Evolutionary conservation across 37 sponge, comb jelly and placozoan genomes (phyloP).

Genomic region (Eunapius fragilis): DNA sequence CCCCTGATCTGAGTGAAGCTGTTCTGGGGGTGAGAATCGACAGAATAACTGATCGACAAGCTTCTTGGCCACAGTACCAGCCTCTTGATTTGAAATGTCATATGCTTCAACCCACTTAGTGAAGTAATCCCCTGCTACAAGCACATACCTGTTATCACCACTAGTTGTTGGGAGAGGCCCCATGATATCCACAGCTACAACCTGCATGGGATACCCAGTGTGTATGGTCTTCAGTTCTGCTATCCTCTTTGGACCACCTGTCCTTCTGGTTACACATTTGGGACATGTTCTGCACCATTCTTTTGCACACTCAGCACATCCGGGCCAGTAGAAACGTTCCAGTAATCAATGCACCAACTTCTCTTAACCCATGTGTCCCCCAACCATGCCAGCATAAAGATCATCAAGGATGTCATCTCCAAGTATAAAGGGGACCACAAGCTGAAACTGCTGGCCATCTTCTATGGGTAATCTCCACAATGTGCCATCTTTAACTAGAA

Average conservation of each 20-base stretch:
- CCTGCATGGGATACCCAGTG: too few relatives aligned
- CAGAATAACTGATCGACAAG: constrained; percentile 42
- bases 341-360: not conserved
- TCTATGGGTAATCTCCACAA: not conserved
- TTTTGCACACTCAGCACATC: too few relatives aligned
- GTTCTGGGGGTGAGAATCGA: constrained; percentile 1
- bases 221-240: too few relatives aligned
- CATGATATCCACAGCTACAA: too few relatives aligned
- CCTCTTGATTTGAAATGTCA: constrained; percentile 13
- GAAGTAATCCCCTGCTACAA: too few relatives aligned
- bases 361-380: not conserved
- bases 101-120: too few relatives aligned
- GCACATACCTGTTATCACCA: too few relatives aligned
- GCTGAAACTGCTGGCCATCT: not conserved
- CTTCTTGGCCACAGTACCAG: constrained; percentile 44
- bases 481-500: not conserved
- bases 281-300: too few relatives aligned
- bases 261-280: too few relatives aligned
- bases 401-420: not conserved
- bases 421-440: not conserved
- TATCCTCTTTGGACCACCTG: too few relatives aligned
- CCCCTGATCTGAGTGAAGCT: not conserved
- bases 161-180: too few relatives aligned
- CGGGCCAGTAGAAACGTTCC: not conserved
- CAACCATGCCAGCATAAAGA: not conserved